Conservation (phyloP, 2,797 vertebrate species). For the Lophotriccus pileatus region DNA sequence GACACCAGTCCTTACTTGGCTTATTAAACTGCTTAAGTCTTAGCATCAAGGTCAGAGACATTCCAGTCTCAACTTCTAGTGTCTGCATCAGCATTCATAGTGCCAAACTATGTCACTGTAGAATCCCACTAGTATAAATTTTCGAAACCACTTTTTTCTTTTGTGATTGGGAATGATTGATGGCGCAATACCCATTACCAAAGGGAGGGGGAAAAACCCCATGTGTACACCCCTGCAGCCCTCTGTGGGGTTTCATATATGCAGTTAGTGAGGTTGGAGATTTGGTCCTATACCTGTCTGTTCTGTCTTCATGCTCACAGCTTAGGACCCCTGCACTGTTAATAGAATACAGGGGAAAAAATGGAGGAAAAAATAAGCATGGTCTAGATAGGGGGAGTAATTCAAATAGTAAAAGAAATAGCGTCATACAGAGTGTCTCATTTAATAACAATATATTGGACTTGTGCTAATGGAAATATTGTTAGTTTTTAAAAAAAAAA, state of each 20-base stretch:
- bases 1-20: neutral
- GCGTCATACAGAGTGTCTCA: neutral
- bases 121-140: neutral
- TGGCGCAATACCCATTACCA: neutral
- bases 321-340: neutral
- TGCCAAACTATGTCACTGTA: neutral
- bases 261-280: neutral
- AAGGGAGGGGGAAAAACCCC: rapidly evolving
- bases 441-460: neutral
- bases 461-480: neutral
- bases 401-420: neutral
- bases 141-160: neutral
- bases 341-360: neutral
- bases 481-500: neutral
- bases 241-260: neutral
- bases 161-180: neutral
- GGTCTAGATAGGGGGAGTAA: neutral
- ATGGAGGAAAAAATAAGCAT: neutral
- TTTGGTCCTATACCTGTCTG: neutral
- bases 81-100: neutral
- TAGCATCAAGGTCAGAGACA: neutral
- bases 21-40: neutral
- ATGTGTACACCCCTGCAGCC: rapidly evolving
- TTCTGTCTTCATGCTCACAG: neutral
- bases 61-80: neutral